Conservation (phyloP, 2,113 vertebrate species). For the Uropsilus gracilis region DNA sequence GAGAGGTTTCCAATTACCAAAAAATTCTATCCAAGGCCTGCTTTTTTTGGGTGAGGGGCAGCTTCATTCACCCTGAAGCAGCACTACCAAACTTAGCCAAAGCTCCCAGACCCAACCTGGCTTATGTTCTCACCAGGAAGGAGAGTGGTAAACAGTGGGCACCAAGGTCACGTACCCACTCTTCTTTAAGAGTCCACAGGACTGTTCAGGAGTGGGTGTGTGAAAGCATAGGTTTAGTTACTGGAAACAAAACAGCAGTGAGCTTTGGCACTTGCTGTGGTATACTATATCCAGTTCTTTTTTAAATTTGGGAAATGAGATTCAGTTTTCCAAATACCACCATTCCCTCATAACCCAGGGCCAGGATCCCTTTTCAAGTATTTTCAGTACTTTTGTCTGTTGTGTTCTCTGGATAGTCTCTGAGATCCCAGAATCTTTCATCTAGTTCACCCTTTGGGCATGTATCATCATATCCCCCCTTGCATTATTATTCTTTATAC, state of each 20-base stretch:
- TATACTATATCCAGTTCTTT: not conserved
- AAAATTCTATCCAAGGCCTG: not conserved
- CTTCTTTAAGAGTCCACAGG: not conserved
- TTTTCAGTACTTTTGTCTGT: not conserved
- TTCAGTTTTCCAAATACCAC: not conserved
- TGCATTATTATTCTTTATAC: not conserved
- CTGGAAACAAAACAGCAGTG: not conserved
- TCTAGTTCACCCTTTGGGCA: not conserved
- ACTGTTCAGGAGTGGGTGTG: not conserved
- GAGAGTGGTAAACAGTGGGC: not conserved
- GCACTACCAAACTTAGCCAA: not conserved
- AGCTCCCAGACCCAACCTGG: not conserved
- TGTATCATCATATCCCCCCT: not conserved
- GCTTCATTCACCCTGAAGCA: not conserved
- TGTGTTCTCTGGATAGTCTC: rapidly evolving
- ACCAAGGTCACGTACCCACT: rapidly evolving
- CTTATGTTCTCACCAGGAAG: no score
- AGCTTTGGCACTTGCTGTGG: not conserved
- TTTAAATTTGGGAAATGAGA: conserved; percentile 27
- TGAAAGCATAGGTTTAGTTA: not conserved
- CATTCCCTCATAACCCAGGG: not conserved
- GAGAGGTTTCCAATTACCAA: conserved; percentile 17
- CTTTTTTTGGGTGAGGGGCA: not conserved
- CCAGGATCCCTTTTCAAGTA: not conserved
- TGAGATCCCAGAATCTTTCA: not conserved